Percentiles rank a stretch among this genome's conserved stretches.
phyloP scores from a whole-genome alignment of 2,113 vertebrate species.

The Thryonomys swinderianus region DNA sequence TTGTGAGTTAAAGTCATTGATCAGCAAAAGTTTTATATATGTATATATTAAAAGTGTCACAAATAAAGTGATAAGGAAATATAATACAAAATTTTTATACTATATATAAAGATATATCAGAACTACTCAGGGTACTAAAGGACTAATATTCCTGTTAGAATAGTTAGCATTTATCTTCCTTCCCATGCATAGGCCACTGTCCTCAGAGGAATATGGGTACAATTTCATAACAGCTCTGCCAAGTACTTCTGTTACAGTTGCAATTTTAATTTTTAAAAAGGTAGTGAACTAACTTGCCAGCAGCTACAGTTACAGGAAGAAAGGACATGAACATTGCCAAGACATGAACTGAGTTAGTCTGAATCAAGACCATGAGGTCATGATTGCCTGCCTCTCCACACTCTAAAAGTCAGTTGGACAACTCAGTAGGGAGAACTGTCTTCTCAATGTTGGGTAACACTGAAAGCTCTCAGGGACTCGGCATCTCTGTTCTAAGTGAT shows the following conservation, averaged over 20 bases:
- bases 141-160: background rate
- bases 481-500: background rate
- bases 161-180: background rate
- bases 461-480: background rate
- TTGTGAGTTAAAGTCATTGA: background rate
- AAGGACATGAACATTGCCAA: background rate
- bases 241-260: background rate
- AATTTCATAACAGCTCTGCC: background rate
- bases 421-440: background rate
- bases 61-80: background rate
- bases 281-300: background rate
- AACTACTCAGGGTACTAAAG: no score
- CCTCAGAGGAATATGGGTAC: background rate
- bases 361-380: background rate
- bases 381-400: background rate
- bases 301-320: background rate
- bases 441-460: no score
- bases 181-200: background rate
- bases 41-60: background rate
- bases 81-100: slow-evolving; percentile 1
- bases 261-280: background rate
- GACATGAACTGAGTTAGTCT: background rate
- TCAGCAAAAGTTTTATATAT: background rate
- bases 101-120: background rate
- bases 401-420: background rate